Evolutionary conservation across 2,113 vertebrate species (phyloP).

Genomic region (Misgurnus mizolepis): DNA sequence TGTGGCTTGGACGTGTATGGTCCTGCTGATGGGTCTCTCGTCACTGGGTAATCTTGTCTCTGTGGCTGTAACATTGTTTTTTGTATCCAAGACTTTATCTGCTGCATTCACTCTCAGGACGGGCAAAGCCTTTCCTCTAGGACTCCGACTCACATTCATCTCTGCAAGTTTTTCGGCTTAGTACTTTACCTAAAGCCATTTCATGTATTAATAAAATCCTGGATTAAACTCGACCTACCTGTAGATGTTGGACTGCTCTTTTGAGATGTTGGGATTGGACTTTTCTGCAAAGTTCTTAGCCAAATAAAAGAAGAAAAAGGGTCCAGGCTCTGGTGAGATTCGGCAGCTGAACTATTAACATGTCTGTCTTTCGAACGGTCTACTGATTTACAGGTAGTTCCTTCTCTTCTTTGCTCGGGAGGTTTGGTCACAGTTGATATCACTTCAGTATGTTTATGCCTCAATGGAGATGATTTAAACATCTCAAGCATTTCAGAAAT

Average conservation of each 20-base stretch:
- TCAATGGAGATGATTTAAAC: not conserved
- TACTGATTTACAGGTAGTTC: not conserved
- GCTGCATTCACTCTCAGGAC: conserved; percentile 14
- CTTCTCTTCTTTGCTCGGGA: not conserved
- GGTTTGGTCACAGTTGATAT: not conserved
- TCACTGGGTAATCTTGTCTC: conserved; percentile 38
- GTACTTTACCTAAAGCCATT: not conserved
- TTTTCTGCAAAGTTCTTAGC: conserved; percentile 24
- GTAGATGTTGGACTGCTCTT: not conserved
- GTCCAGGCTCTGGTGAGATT: conserved; percentile 38
- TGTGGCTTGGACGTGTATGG: conserved; percentile 62
- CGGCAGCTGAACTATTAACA: not conserved
- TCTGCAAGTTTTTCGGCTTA: conserved; percentile 40
- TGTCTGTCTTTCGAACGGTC: conserved; percentile 8
- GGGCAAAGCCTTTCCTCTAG: not conserved
- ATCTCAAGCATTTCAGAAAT: not conserved
- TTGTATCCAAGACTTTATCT: not conserved
- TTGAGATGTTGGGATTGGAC: not conserved
- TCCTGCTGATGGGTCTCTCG: conserved; percentile 45
- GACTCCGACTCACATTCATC: conserved; percentile 13
- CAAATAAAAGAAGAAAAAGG: conserved; percentile 43
- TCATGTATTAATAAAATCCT: not conserved
- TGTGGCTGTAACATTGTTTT: conserved; percentile 33
- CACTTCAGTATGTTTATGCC: not conserved
- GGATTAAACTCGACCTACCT: conserved; percentile 18